Evolutionary conservation across 2,888 invertebrate genomes (phyloP), one percentile per base, ranked within the genome.

Genomic region (Archips crataeganus): DNA sequence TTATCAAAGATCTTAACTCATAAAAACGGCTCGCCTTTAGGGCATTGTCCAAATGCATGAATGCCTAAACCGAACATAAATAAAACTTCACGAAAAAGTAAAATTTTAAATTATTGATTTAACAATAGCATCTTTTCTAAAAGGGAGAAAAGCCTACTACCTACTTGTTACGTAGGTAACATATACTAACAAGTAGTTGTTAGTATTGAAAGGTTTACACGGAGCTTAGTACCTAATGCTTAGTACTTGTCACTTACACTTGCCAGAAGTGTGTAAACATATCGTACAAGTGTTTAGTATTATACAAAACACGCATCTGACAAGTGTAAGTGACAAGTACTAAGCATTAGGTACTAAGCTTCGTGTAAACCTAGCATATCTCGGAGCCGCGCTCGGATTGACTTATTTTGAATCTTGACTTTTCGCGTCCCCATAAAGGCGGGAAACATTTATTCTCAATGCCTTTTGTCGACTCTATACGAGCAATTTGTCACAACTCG

Each of bases 401-500:
- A 71, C 75, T 73, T 66, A 57, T 64, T 49, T 67, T 72, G 59
- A n/a, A 72, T 67, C 69, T 60, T 64, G 42, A 71, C 64, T 67
- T 71, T 68, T 63, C 67, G 34, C 45, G 54, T 74, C 75, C 32
- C 32, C 78, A 79, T 84, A 84, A 83, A 85, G 78, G 77, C 79
- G 78, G 78, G 82, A 80, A 84, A 81, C 84, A 76, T 84, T 83
- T 86, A 81, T 80, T 78, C 78, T 78, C 80, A 78, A 82, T 83
- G 82, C 82, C 81, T 79, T 83, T 84, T 83, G 82, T 84, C 82
- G 60, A 82, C 79, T 77, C 80, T 73, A 75, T 75, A 77, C 78
- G 80, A 80, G 80, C 83, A 81, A 84, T 84, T 85, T 86, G 81
- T 80, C 76, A 76, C 77, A 70, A 79, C 73, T 76, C 79, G 75